Base-by-base conservation (phyloP, 2,797 vertebrate genomes). In the Catharus ustulatus region DNA sequence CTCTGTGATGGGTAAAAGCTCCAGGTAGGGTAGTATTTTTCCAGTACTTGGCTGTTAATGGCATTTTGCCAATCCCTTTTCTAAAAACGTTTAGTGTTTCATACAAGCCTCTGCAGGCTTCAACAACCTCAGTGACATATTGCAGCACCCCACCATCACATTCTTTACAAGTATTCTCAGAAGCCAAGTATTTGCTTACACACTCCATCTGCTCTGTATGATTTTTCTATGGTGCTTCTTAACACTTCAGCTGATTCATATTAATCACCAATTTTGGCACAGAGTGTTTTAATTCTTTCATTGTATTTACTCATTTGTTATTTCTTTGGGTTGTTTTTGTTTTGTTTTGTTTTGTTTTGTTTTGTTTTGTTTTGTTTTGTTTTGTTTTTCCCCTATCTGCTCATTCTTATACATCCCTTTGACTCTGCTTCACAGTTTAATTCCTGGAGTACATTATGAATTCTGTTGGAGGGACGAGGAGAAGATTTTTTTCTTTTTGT, bases 111-210 rank as follows among this genome's bases (percentile, higher is more conserved):
- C 42, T 48, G 9, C 45, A 84, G 34, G n/a, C 30, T 71, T 76
- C 36, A 57, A 4, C 61, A 84, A 87, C n/a, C 62, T 81, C 66
- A 57, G 13, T 54, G 59, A 21, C 15, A 51, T 38, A 46, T 26
- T 69, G 27, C 69, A 64, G 15, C 36, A 71, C 26, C 45, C 32
- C 23, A 42, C 13, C 61, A 74, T 49, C 48, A 73, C 21, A 5
- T 29, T 51, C 26, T 79, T 83, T 63, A 55, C 13, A 80, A 68
- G 13, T 30, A 46, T 46, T 80, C 45, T 80, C 34, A 64, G 49
- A 81, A 91, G 30, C 18, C 58, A 52, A 76, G 15, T 74, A 27
- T 88, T 88, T 90, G 38, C 69, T 93, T 57, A 59, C 48, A 52
- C 12, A 49, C 12, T 78, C 34, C 54, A 64, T 77, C 46, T 83